phyloP scores from a whole-genome alignment of 2,888 invertebrate genomes.

The Allolobophora icterica region DNA sequence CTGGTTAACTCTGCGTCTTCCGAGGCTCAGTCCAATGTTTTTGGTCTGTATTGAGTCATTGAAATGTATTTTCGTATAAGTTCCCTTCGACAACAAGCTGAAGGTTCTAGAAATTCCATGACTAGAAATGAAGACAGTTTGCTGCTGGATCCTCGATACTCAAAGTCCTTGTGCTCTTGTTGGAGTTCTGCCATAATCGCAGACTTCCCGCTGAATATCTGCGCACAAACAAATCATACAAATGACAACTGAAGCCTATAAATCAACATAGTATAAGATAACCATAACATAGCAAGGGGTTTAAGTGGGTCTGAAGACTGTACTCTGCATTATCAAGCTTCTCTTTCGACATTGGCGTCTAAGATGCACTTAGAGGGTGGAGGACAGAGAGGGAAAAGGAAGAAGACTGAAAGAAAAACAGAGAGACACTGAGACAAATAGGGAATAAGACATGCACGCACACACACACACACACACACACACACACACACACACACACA shows the following conservation, averaged over 20 bases:
- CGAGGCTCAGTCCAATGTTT: background rate
- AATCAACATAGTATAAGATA: too few relatives aligned
- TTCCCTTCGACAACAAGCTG: background rate
- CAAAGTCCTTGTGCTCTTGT: background rate
- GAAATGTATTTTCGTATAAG: conserved; percentile 17
- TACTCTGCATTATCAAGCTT: too few relatives aligned
- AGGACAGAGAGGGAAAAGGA: background rate
- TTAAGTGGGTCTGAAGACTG: too few relatives aligned
- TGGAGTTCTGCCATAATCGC: background rate
- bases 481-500: too few relatives aligned
- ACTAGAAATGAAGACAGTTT: background rate
- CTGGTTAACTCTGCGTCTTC: background rate
- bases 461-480: too few relatives aligned
- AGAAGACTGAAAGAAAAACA: background rate
- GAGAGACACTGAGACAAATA: background rate
- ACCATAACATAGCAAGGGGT: too few relatives aligned
- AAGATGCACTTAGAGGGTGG: background rate
- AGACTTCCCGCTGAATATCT: background rate
- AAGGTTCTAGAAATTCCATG: background rate
- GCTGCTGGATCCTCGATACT: background rate
- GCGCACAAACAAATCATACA: background rate
- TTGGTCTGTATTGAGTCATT: background rate
- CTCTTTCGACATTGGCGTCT: background rate
- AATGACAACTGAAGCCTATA: background rate
- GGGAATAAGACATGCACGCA: background rate